Evolutionary conservation across 1,140 invertebrate species (phyloP), one percentile per base, ranked within the genome.

Genomic region (Sinella curviseta): DNA sequence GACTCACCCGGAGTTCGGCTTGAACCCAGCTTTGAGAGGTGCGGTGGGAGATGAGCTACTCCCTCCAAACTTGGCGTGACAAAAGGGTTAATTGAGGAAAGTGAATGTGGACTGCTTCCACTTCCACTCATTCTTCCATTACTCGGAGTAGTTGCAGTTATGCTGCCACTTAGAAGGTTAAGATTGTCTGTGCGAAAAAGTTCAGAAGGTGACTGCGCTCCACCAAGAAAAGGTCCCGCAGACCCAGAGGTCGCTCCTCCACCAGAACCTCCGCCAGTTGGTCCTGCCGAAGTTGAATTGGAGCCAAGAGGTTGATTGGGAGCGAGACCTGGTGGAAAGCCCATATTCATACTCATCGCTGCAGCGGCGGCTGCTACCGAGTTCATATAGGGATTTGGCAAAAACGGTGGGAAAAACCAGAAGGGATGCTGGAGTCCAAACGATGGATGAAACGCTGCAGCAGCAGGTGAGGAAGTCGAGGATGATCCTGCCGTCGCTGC

Each of bases 341-440:
- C 65, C 65, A 70, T 70, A 33, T 70, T 70, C 65, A 70, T 70
- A n/a, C 65, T 70, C 65, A 70, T 70, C 12, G 65, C 65, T 31
- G 65, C 65, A 33, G 65, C 65, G 4, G 65, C 65, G 31, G 65
- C 65, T 8, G 65, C 65, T n/a, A 30, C 65, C 8, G 65, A 70
- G n/a, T 70, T 54, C 79, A 83, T 79, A 36, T 84, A 84, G 0
- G 83, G 83, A 80, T 82, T 84, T 8, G 83, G 83, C 8, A 84
- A 78, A 77, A 84, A 84, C 14, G 83, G 83, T 30, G 83, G 83
- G 70, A 84, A 84, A 39, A 84, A 82, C 83, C 83, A 84, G 17
- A 84, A 75, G 16, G 83, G 83, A 77, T 84, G 81, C 30, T 33
- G 26, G 33, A 1, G 2, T 16, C 3, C 3, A 20, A 34, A 77